A percentile compares a stretch with the other conserved stretches of the same genome.
These are phyloP conservation scores for Myotis pilosus DNA, from an alignment of 2,797 vertebrate genomes.

Conservation along the genomic window DNA sequence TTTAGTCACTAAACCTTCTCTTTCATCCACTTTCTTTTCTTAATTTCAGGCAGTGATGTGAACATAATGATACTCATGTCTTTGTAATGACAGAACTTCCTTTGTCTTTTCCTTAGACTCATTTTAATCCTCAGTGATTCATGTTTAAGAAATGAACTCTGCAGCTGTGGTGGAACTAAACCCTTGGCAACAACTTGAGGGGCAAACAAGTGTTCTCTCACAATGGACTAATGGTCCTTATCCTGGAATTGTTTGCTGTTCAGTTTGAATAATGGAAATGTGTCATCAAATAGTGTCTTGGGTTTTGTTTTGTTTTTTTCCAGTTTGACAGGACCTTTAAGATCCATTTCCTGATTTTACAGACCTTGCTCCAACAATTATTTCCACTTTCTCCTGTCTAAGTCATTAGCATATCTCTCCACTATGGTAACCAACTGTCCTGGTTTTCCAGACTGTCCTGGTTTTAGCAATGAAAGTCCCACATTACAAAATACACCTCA, in stretches of 20 bases:
- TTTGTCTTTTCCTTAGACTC: constrained; percentile 57
- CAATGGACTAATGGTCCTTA: constrained; percentile 6
- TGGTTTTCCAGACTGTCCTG: neutral
- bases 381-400: neutral
- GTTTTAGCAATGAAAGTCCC: neutral
- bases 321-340: constrained; percentile 24
- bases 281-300: neutral
- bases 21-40: constrained; percentile 47
- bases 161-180: constrained; percentile 49
- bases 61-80: constrained; percentile 60
- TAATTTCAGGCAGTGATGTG: constrained; percentile 46
- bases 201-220: constrained; percentile 41
- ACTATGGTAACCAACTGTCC: neutral
- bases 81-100: constrained; percentile 59
- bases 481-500: neutral
- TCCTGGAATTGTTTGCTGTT: constrained; percentile 22
- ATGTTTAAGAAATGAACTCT: constrained; percentile 61
- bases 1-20: neutral
- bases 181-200: constrained; percentile 40
- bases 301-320: neutral
- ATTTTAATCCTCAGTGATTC: constrained; percentile 67
- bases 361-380: neutral
- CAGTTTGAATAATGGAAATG: constrained; percentile 13
- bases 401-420: neutral
- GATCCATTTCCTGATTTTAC: neutral